A percentile compares a stretch with the other conserved stretches of the same genome.
Evolutionary conservation across 2,888 invertebrate genomes (phyloP).

Genomic region (Caenorhabditis afra): DNA sequence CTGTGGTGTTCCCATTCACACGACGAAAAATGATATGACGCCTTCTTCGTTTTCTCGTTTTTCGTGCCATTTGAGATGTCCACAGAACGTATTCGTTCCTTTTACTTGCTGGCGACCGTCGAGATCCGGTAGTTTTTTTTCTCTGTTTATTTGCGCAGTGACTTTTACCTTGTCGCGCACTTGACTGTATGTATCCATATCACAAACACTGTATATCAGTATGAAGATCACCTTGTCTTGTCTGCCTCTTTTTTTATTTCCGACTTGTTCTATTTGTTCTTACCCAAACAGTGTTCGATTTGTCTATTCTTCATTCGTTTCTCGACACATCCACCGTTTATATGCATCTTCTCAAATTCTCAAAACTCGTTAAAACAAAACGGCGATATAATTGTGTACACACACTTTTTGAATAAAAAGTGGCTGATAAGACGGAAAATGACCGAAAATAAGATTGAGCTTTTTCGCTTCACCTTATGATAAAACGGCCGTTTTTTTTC

Average conservation of each 20-base stretch:
- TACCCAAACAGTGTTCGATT: conserved; percentile 46
- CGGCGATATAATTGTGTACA: too few relatives aligned
- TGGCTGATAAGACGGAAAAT: conserved; percentile 16
- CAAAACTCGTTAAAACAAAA: background rate
- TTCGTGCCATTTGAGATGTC: conserved; percentile 29
- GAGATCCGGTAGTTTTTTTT: conserved; percentile 22
- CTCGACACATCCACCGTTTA: conserved; percentile 7
- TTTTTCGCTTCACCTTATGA: background rate
- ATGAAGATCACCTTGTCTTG: conserved; percentile 4
- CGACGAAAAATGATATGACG: conserved; percentile 34
- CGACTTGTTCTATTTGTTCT: background rate
- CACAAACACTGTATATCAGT: conserved; percentile 38
- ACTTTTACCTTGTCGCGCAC: conserved; percentile 43
- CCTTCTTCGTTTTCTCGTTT: too few relatives aligned
- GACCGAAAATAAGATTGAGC: conserved; percentile 19
- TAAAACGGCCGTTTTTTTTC: conserved; percentile 3
- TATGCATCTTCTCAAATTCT: background rate
- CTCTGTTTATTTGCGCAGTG: conserved; percentile 45
- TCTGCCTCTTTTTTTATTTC: background rate
- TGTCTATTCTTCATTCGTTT: conserved; percentile 41
- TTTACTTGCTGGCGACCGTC: background rate
- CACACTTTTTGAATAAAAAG: conserved; percentile 12
- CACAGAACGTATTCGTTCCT: background rate
- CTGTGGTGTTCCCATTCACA: background rate
- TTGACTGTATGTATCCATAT: conserved; percentile 58